phyloP scores from a whole-genome alignment of 2,113 vertebrate species.

The Brevimyrus niger region DNA sequence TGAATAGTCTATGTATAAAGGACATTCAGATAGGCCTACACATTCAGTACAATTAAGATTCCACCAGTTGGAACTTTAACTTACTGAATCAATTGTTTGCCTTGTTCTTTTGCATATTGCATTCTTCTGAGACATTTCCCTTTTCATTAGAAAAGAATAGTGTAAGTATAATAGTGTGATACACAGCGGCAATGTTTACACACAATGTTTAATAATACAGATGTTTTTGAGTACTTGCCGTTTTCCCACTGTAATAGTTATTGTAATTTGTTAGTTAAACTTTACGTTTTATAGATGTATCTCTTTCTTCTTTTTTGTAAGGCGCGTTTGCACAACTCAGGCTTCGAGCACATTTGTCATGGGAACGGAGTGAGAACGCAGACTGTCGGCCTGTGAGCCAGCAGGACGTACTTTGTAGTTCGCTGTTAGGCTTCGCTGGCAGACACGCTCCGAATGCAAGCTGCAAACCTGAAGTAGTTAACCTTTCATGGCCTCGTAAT shows the following conservation, averaged over 20 bases:
- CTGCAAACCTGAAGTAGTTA: constrained; percentile 41
- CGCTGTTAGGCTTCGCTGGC: neutral
- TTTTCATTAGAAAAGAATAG: neutral
- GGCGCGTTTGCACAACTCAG: neutral
- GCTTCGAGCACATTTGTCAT: neutral
- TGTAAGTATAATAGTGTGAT: neutral
- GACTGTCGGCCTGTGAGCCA: neutral
- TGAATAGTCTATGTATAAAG: neutral
- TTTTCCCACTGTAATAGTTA: neutral
- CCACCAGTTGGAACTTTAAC: neutral
- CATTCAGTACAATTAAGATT: neutral
- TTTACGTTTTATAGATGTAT: neutral
- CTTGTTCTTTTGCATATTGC: neutral
- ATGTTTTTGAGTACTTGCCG: neutral
- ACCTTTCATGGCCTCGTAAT: constrained; percentile 47
- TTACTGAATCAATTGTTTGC: neutral
- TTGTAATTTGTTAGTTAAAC: neutral
- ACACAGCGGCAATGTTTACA: neutral
- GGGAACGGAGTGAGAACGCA: neutral
- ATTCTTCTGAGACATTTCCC: neutral
- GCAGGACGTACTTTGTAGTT: neutral
- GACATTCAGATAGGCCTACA: neutral
- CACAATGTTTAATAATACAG: neutral
- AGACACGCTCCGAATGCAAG: neutral
- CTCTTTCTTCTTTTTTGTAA: neutral